Evolutionary conservation across 2,888 invertebrate genomes (phyloP).

Genomic region (Petrolisthes cinctipes): DNA sequence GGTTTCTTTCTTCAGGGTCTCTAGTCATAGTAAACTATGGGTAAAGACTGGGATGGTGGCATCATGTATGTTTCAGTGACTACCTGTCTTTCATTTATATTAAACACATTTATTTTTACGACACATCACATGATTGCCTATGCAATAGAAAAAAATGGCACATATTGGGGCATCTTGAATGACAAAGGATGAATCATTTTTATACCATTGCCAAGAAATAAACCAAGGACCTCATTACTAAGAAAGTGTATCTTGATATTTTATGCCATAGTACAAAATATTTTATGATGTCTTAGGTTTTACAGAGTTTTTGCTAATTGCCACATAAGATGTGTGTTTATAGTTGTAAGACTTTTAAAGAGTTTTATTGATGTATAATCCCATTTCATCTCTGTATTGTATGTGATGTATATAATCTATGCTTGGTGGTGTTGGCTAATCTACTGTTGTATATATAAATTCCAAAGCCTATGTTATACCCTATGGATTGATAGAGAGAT

Average conservation of each 20-base stretch:
- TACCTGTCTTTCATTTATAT: conserved; percentile 63
- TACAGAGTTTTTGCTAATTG: conserved; percentile 58
- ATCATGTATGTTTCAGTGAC: conserved; percentile 58
- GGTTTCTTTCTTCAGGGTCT: too few relatives aligned
- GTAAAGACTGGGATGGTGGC: conserved; percentile 41
- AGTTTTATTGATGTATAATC: conserved; percentile 58
- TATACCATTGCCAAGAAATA: conserved; percentile 58
- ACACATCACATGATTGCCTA: conserved; percentile 57
- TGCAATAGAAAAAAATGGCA: conserved; percentile 58
- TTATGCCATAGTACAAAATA: conserved; percentile 63
- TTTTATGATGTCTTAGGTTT: conserved; percentile 62
- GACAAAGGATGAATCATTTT: conserved; percentile 42
- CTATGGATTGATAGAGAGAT: conserved; percentile 53
- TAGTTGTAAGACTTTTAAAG: conserved; percentile 46
- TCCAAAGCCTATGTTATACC: conserved; percentile 40
- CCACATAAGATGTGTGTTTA: conserved; percentile 55
- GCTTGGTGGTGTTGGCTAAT: conserved; percentile 59
- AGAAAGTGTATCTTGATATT: conserved; percentile 61
- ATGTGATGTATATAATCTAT: conserved; percentile 58
- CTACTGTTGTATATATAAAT: conserved; percentile 46
- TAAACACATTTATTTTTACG: conserved; percentile 46
- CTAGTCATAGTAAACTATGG: background rate
- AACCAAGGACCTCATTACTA: conserved; percentile 58
- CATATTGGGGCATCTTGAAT: conserved; percentile 43
- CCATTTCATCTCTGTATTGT: conserved; percentile 53